Conservation (phyloP, 1,140 invertebrate genomes). For the Bombus difficillimus region DNA sequence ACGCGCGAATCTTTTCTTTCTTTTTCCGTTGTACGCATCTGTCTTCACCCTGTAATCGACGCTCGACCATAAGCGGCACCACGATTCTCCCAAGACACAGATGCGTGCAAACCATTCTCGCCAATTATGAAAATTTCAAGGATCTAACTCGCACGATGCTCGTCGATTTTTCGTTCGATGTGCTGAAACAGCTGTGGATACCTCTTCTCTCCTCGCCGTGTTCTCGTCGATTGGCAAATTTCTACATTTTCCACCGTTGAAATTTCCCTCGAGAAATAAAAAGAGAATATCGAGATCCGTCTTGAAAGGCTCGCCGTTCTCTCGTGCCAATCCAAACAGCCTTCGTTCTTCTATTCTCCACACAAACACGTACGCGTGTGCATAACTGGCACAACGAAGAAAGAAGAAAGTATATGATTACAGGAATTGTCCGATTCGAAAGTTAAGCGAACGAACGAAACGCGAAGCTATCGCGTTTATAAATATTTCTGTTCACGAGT, state of each 20-base stretch:
- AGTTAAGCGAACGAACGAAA: neutral
- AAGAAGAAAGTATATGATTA: no score
- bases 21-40: neutral
- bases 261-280: constrained; percentile 42
- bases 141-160: no score
- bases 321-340: neutral
- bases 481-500: no score
- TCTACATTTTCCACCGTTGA: neutral
- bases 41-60: neutral
- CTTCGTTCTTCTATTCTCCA: neutral
- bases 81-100: neutral
- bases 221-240: constrained; percentile 12
- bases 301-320: neutral
- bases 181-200: neutral
- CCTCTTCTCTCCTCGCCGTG: neutral
- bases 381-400: neutral
- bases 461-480: neutral
- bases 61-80: no score
- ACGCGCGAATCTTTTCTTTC: neutral
- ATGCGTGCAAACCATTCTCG: neutral
- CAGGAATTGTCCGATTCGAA: neutral
- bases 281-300: constrained; percentile 9
- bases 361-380: neutral
- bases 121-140: constrained; percentile 30
- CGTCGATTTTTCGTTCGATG: no score